Evolutionary conservation across 2,113 vertebrate genomes (phyloP), one percentile per base, ranked within the genome.

Genomic region (Indri indri): DNA sequence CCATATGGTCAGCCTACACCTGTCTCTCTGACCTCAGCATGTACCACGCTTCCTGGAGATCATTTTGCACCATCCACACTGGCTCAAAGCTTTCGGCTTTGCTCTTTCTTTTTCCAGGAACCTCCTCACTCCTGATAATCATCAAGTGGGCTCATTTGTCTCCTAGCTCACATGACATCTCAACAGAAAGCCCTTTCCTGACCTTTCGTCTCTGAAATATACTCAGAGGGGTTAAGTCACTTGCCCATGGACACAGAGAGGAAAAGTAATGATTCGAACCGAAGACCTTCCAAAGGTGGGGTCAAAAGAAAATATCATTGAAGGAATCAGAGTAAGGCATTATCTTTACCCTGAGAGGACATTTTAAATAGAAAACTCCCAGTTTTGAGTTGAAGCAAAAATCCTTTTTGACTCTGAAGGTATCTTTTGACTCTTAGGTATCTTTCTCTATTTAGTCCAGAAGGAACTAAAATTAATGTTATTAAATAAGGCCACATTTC

Each of bases 401-500:
- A 32, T 73, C 40, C n/a, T 70, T 70, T 22, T 83, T 73, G 10
- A 61, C 40, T 84, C 30, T 91, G 27, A n/a, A 73, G n/a, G n/a
- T n/a, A n/a, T n/a, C n/a, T n/a, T n/a, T n/a, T n/a, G n/a, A n/a
- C n/a, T n/a, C n/a, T 65, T 92, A n/a, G 12, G 34, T 88, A 79
- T 90, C 30, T 86, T 89, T 54, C 61, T 57, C n/a, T 73, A 32
- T 34, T 88, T 73, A 90, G 50, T 88, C 40, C 73, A 81, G 57
- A 82, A 52, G 83, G 83, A 95, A 47, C 47, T 47, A 71, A 94
- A 80, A 76, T 52, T 1, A 14, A 9, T 71, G 92, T 61, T 83
- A 89, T 54, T 86, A 96, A 92, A 90, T 94, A 93, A 87, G 59
- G 20, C 65, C 84, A 2, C 18, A n/a, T 20, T 96, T 95, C 86